Base-by-base conservation (phyloP, 2,888 invertebrate genomes). In the Argynnis bischoffii region DNA sequence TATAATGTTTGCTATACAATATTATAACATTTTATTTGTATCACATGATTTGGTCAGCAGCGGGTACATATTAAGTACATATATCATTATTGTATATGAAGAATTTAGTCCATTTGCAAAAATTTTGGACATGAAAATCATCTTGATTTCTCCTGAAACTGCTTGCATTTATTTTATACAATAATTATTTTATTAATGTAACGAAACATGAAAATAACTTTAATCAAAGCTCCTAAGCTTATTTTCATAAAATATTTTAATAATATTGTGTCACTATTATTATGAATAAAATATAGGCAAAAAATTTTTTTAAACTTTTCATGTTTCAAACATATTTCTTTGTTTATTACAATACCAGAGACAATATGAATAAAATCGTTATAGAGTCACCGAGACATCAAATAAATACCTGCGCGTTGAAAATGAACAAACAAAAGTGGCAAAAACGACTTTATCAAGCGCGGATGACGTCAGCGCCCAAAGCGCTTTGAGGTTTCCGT, bases 401-500 rank as follows among this genome's bases (percentile, higher is more conserved):
- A 72, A 71, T 64, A 68, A 72, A 71, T 74, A 74, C 73, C 74
- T 74, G 69, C 67, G 69, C 72, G 72, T 67, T 67, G 69, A 64
- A 69, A 73, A 71, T 71, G 72, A 74, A 74, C 71, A 70, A 72
- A 72, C 72, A 72, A 69, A 73, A 74, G 74, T 73, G 70, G 72
- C 73, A 73, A 73, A 74, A 72, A 73, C 71, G 73, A 73, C 71
- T 73, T 74, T 72, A 74, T 75, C 69, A 72, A 67, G 65, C 69
- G 70, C 70, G 70, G 72, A 71, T 76, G 75, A 75, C 75, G 76
- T 74, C 71, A 74, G 65, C 72, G 69, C 67, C 61, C 65, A 66
- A 69, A 70, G 74, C 71, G 72, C 75, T 75, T 75, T 75, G 75
- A 75, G 75, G 72, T 74, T 73, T 66, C 74, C 73, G 74, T 76